Evolutionary conservation across 2,113 vertebrate genomes (phyloP).

Genomic region (sheep (Ovis aries)): ARS-UI_Ramb_v3.0 NC_056060.1:47087001-47087500

Average conservation of each 20-base stretch:
- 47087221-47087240: accelerated
- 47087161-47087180: not conserved
- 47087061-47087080: slow-evolving; percentile 10
- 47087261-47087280: not conserved
- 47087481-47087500: not conserved
- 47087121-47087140: not conserved
- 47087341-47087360: not conserved
- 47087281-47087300: not conserved
- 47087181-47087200: not conserved
- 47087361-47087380: not conserved
- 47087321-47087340: not conserved
- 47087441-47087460: not conserved
- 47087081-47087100: not conserved
- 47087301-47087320: not conserved
- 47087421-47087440: not conserved
- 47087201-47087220: not conserved
- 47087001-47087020: not conserved
- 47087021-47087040: not conserved
- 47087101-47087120: not conserved
- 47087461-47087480: not conserved
- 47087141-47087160: not conserved
- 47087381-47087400: not conserved
- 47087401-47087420: not conserved
- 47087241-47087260: not conserved
- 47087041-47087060: not conserved